Conservation (phyloP, 37 sponge, comb jelly and placozoan genomes). For the Chondrilla cf. caribensis region DNA sequence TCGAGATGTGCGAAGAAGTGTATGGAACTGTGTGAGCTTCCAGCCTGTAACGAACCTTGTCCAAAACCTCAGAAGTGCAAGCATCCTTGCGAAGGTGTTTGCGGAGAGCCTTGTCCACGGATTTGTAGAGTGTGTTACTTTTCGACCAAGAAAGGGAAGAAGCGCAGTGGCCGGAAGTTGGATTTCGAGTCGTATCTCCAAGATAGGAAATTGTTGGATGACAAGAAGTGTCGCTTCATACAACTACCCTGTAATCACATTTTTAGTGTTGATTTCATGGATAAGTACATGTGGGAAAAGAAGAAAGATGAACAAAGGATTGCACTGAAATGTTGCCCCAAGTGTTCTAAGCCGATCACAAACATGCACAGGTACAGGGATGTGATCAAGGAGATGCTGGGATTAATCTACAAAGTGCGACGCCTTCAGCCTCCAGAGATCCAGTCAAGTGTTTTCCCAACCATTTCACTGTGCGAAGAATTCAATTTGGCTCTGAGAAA, state of each 20-base stretch:
- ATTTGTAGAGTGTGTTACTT: conserved; percentile 28
- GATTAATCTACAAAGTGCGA: neutral
- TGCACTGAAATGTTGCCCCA: conserved; percentile 65
- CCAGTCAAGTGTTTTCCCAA: neutral
- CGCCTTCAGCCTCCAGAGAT: neutral
- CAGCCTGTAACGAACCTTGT: conserved; percentile 58
- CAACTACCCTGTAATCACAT: conserved; percentile 70
- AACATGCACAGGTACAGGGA: conserved; percentile 75
- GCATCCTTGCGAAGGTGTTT: conserved; percentile 61
- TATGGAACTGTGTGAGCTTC: conserved; percentile 50
- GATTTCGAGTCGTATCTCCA: neutral
- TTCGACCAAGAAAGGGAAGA: conserved; percentile 16
- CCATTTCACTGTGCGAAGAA: neutral
- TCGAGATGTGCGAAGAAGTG: conserved; percentile 47
- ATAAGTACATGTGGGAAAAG: conserved; percentile 61
- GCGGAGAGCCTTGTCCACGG: conserved; percentile 67
- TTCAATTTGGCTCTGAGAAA: neutral
- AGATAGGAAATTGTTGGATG: neutral
- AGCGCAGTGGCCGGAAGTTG: conserved; percentile 8
- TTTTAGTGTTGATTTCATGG: conserved; percentile 66
- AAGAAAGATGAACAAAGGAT: neutral
- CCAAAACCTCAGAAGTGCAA: conserved; percentile 43
- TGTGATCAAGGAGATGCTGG: conserved; percentile 43
- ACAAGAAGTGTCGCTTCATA: conserved; percentile 44
- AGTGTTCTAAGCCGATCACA: conserved; percentile 57